phyloP scores from a whole-genome alignment of 2,888 invertebrate species.

The Perdita meconis region DNA sequence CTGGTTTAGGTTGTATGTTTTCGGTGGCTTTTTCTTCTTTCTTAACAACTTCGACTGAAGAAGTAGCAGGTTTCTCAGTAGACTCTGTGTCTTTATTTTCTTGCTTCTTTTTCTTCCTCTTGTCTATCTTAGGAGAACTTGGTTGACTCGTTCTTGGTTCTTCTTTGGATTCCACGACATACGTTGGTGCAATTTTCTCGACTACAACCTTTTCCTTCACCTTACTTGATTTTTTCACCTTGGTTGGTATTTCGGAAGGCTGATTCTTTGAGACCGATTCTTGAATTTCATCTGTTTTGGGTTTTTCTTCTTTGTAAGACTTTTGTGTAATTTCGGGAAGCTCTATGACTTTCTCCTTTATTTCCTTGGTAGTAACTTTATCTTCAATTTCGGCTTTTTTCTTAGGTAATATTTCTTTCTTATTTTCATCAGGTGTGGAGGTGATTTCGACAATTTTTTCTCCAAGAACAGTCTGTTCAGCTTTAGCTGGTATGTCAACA shows the following conservation, averaged over 20 bases:
- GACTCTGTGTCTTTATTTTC: slow-evolving; percentile 20
- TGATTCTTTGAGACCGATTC: slow-evolving; percentile 59
- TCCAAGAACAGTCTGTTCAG: neutral
- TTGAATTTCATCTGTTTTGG: neutral
- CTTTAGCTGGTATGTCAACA: neutral
- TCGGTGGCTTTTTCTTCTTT: neutral
- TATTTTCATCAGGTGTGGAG: slow-evolving; percentile 32
- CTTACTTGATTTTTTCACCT: slow-evolving; percentile 35
- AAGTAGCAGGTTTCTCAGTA: slow-evolving; percentile 11
- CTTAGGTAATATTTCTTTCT: slow-evolving; percentile 63
- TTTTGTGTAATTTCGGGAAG: neutral
- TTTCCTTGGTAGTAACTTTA: neutral
- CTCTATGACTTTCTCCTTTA: slow-evolving; percentile 47
- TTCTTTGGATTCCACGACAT: slow-evolving; percentile 30
- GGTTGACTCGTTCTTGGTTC: slow-evolving; percentile 24
- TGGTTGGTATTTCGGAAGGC: slow-evolving; percentile 4
- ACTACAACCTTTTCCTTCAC: slow-evolving; percentile 38
- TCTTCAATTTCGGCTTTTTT: slow-evolving; percentile 19
- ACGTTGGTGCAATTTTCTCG: slow-evolving; percentile 29
- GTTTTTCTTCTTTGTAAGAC: neutral
- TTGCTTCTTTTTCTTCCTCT: slow-evolving; percentile 37
- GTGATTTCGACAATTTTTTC: neutral
- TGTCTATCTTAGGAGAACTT: slow-evolving; percentile 23
- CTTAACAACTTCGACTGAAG: neutral
- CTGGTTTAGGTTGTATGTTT: neutral